Percentiles rank a stretch among this genome's conserved stretches.
Conservation (phyloP, 2,888 invertebrate species). For the Omphaloscelis lunosa region DNA sequence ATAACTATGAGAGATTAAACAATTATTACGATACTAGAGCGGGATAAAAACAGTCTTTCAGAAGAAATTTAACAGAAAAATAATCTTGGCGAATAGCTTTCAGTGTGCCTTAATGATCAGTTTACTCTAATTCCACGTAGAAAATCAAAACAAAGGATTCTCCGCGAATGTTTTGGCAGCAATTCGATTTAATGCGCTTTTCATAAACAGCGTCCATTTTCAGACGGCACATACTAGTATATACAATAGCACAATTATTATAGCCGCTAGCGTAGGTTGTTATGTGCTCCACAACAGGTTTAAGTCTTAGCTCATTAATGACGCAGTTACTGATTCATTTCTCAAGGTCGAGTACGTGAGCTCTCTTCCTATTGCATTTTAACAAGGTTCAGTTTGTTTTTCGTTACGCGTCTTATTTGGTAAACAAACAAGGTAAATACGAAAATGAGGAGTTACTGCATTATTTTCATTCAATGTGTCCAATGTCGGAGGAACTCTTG, state of each 20-base stretch:
- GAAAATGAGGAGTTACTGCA: background rate
- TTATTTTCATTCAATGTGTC: background rate
- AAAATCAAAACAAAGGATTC: conserved; percentile 33
- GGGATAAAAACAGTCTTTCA: background rate
- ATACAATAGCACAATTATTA: conserved; percentile 29
- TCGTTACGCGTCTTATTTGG: background rate
- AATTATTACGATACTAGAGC: no score
- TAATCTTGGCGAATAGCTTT: background rate
- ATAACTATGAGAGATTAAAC: background rate
- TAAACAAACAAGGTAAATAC: background rate
- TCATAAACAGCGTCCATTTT: conserved; percentile 35
- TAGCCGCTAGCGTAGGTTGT: conserved; percentile 37
- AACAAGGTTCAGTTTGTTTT: background rate
- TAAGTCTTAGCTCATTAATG: conserved; percentile 29
- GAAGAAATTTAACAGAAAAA: background rate
- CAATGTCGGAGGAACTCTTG: no score
- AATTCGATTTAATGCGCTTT: conserved; percentile 20
- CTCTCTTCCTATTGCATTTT: conserved; percentile 23
- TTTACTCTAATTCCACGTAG: background rate
- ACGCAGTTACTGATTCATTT: conserved; percentile 54
- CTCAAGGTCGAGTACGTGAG: conserved; percentile 49
- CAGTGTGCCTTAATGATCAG: no score
- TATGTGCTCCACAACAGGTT: conserved; percentile 39
- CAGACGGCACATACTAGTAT: conserved; percentile 33
- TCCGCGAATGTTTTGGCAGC: conserved; percentile 37